phyloP scores from a whole-genome alignment of 2,113 vertebrate species.

The Bos indicus region DNA sequence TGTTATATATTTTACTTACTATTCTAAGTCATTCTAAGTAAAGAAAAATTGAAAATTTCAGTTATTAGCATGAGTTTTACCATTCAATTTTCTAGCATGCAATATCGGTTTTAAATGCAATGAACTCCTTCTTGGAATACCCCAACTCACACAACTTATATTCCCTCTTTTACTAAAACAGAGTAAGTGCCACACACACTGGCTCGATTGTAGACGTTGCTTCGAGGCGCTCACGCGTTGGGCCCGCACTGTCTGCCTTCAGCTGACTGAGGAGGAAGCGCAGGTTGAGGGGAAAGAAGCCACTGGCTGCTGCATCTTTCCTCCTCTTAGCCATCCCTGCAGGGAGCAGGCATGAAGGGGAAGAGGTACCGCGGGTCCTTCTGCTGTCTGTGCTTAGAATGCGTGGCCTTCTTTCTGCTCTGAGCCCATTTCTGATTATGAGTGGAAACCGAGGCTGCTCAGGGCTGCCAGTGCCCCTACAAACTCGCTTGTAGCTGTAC shows the following conservation, averaged over 20 bases:
- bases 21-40: background rate
- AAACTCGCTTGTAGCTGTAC: rapidly evolving
- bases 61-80: background rate
- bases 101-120: rapidly evolving
- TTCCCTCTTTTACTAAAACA: background rate
- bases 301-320: rapidly evolving
- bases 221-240: rapidly evolving
- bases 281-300: background rate
- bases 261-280: rapidly evolving
- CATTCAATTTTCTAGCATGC: rapidly evolving
- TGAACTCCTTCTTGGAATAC: rapidly evolving
- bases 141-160: rapidly evolving
- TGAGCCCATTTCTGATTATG: rapidly evolving
- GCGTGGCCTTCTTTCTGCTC: rapidly evolving
- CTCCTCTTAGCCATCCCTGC: rapidly evolving
- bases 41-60: background rate
- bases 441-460: background rate
- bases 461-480: rapidly evolving
- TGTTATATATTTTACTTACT: background rate
- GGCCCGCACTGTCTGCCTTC: rapidly evolving
- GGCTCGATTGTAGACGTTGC: rapidly evolving
- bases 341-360: rapidly evolving
- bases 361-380: rapidly evolving
- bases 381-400: rapidly evolving
- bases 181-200: rapidly evolving